Evolutionary conservation across 2,797 vertebrate species (phyloP).

Genomic region (Halcyon leucocephala): DNA sequence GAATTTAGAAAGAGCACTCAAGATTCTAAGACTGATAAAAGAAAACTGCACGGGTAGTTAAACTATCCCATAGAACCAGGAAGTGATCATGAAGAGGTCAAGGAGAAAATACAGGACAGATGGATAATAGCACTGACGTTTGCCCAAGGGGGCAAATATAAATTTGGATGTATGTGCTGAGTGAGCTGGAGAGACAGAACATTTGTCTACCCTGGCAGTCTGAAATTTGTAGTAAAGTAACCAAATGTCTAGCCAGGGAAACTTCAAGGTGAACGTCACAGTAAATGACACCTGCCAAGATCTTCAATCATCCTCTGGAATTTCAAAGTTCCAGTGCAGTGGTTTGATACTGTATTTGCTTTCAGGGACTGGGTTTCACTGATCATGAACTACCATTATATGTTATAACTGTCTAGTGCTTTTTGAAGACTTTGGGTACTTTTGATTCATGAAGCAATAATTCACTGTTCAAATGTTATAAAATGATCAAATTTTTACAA

Average conservation of each 20-base stretch:
- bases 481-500: neutral
- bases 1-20: slow-evolving; percentile 33
- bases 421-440: neutral
- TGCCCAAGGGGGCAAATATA: slow-evolving; percentile 20
- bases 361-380: neutral
- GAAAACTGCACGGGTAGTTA: slow-evolving; percentile 40
- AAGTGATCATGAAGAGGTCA: slow-evolving; percentile 47
- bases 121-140: slow-evolving; percentile 29
- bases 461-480: neutral
- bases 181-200: slow-evolving; percentile 30
- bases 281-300: slow-evolving; percentile 55
- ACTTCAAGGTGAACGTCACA: slow-evolving; percentile 39
- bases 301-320: neutral
- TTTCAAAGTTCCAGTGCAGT: neutral
- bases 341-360: neutral
- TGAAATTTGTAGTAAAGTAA: slow-evolving; percentile 50
- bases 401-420: neutral
- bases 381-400: neutral
- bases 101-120: slow-evolving; percentile 59
- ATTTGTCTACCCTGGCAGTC: slow-evolving; percentile 53
- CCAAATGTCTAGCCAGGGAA: neutral
- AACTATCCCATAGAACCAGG: neutral
- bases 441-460: neutral
- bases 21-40: slow-evolving; percentile 62
- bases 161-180: slow-evolving; percentile 41